phyloP scores from a whole-genome alignment of 1,140 invertebrate species.

The Euschistus heros region DNA sequence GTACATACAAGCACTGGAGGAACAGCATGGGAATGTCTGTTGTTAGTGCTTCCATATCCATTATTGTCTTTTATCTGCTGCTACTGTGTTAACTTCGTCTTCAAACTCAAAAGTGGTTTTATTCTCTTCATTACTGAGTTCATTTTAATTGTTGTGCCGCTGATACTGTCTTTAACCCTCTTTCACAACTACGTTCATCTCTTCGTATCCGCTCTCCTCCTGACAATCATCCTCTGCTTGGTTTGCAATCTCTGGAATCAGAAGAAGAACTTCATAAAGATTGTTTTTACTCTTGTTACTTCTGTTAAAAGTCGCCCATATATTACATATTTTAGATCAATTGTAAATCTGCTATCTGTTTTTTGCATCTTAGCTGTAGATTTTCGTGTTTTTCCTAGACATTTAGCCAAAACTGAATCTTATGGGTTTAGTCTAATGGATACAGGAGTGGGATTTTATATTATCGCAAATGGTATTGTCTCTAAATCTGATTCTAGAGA shows the following conservation, averaged over 20 bases:
- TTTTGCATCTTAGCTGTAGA: conserved; percentile 87
- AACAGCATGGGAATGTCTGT: too few species aligned
- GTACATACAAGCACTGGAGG: too few species aligned
- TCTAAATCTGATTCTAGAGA: not conserved
- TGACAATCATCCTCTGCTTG: too few species aligned
- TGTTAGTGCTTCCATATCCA: too few species aligned
- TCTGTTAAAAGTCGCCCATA: conserved; percentile 38
- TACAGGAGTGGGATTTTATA: conserved; percentile 79
- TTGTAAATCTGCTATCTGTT: conserved; percentile 62
- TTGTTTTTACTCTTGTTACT: conserved; percentile 23
- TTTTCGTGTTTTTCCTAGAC: conserved; percentile 72
- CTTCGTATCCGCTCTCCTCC: too few species aligned
- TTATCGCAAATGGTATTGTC: conserved; percentile 68
- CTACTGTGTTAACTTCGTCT: too few species aligned
- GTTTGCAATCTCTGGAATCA: not conserved
- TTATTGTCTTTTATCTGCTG: too few species aligned
- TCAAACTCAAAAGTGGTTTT: too few species aligned
- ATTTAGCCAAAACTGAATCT: conserved; percentile 74
- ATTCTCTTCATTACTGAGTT: too few species aligned
- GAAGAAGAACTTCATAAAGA: not conserved
- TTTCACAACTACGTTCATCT: too few species aligned
- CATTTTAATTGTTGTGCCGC: too few species aligned
- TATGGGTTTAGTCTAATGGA: conserved; percentile 92
- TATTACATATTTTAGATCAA: conserved; percentile 54
- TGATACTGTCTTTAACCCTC: too few species aligned